These are phyloP conservation scores for Ophiodon elongatus DNA, from an alignment of 2,113 vertebrate species.

Conservation along the genomic window DNA sequence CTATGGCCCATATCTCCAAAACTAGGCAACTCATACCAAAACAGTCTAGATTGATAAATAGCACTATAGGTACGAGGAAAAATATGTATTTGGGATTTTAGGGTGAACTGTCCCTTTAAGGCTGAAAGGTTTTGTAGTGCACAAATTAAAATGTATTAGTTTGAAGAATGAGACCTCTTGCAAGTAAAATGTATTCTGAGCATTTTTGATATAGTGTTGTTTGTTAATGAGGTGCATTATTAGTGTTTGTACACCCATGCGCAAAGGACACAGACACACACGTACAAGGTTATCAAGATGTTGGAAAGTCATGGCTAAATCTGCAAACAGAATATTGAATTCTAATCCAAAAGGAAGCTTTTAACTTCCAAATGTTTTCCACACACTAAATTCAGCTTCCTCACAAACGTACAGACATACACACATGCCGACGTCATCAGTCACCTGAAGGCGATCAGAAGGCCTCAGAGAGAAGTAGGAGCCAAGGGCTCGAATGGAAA, in stretches of 20 bases:
- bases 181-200: not conserved
- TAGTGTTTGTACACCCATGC: not conserved
- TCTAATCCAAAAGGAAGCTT: not conserved
- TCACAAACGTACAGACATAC: not conserved
- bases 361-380: constrained; percentile 11
- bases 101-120: not conserved
- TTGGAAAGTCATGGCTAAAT: not conserved
- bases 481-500: constrained; percentile 61
- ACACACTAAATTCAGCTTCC: constrained; percentile 4
- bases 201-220: constrained; percentile 4
- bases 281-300: constrained; percentile 6
- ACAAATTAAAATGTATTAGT: constrained; percentile 17
- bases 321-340: not conserved
- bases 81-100: not conserved
- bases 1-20: not conserved
- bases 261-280: not conserved
- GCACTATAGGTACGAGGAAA: not conserved
- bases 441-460: constrained; percentile 53
- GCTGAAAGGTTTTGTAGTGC: not conserved
- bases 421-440: constrained; percentile 22
- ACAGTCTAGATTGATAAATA: too few species aligned
- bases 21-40: not conserved
- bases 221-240: constrained; percentile 32
- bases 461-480: constrained; percentile 28
- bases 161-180: constrained; percentile 12